phyloP scores from a whole-genome alignment of 1,140 invertebrate species.

The Lepeophtheirus salmonis region DNA sequence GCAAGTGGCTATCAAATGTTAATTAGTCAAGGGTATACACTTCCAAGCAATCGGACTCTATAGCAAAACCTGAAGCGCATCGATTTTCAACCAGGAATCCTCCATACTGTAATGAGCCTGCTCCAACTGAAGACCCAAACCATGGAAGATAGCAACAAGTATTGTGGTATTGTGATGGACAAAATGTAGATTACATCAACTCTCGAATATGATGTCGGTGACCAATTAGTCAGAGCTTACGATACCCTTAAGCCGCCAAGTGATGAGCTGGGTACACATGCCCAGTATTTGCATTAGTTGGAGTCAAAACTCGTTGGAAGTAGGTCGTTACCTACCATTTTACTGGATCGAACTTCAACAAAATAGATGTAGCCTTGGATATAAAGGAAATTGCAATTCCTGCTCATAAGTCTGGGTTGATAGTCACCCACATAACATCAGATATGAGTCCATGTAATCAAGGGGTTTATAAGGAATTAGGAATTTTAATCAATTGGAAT shows the following conservation, averaged over 20 bases:
- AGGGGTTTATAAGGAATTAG: not conserved
- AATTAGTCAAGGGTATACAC: not conserved
- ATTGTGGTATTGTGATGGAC: not conserved
- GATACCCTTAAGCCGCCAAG: not conserved
- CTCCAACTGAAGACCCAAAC: not conserved
- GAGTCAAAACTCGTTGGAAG: not conserved
- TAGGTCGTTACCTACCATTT: not conserved
- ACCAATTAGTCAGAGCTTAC: not conserved
- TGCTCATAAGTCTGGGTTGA: not conserved
- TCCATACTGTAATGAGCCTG: not conserved
- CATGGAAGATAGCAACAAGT: not conserved
- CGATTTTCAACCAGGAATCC: not conserved
- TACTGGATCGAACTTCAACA: not conserved
- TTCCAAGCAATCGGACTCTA: not conserved
- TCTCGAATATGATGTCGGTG: not conserved
- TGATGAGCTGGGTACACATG: not conserved
- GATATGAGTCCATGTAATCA: not conserved
- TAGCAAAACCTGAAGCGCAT: not conserved
- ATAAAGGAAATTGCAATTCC: not conserved
- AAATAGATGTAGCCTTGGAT: no score
- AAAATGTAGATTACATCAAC: not conserved
- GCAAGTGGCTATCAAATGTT: not conserved
- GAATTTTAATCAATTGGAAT: not conserved
- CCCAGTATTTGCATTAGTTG: not conserved
- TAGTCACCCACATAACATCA: not conserved